Conservation (phyloP, 2,888 invertebrate species). For the Physocephala rufipes region DNA sequence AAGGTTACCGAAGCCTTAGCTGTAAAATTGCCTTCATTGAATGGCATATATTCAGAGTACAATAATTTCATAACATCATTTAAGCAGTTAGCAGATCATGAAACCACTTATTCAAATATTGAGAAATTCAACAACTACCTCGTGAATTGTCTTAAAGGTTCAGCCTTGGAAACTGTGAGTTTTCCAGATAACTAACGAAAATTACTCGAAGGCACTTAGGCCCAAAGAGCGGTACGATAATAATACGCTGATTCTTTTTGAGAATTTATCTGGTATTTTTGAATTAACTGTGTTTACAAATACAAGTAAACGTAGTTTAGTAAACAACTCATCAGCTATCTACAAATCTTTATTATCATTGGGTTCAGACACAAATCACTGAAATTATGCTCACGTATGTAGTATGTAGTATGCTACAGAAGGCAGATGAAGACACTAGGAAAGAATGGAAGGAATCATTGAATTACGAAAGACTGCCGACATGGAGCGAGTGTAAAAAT, state of each 20-base stretch:
- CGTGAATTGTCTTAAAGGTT: conserved; percentile 10
- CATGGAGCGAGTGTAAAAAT: conserved; percentile 33
- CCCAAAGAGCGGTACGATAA: conserved; percentile 17
- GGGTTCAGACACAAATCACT: conserved; percentile 27
- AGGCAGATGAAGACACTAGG: conserved; percentile 35
- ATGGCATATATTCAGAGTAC: conserved; percentile 29
- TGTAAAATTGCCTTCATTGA: conserved; percentile 18
- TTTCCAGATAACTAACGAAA: conserved; percentile 27
- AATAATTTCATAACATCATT: conserved; percentile 29
- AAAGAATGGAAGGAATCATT: conserved; percentile 39
- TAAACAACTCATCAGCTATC: conserved; percentile 33
- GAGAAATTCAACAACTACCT: conserved; percentile 20
- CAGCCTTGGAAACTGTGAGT: conserved; percentile 20
- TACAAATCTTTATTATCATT: conserved; percentile 32
- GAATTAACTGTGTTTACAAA: conserved; percentile 22
- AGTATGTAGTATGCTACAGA: conserved; percentile 35
- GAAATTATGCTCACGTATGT: conserved; percentile 39
- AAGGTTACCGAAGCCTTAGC: conserved; percentile 25
- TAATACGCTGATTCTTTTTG: conserved; percentile 11
- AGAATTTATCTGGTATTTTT: conserved; percentile 21
- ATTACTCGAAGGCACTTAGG: conserved; percentile 31
- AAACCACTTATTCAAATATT: conserved; percentile 21
- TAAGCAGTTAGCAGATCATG: conserved; percentile 28
- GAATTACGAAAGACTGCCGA: conserved; percentile 34
- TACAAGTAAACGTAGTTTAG: conserved; percentile 18